Evolutionary conservation across 2,888 invertebrate genomes (phyloP), one percentile per base, ranked within the genome.

Genomic region (Frankliniella fusca): DNA sequence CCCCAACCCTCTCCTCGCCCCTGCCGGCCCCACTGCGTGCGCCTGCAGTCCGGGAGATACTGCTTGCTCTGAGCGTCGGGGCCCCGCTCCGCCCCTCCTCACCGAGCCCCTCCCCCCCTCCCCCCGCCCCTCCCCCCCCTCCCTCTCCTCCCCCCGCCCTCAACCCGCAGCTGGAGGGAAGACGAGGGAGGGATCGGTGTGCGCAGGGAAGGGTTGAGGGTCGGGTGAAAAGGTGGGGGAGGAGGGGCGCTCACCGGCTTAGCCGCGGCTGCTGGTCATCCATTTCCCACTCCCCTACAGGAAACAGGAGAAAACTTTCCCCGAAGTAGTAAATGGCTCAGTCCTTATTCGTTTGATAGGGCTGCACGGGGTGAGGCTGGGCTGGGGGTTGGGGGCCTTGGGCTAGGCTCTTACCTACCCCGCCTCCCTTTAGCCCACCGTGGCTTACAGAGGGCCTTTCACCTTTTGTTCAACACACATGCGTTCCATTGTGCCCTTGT

Each of bases 321-420:
- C 70, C 70, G 70, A 76, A 76, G 70, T 76, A 76, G 70, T 76
- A 76, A 76, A 76, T 76, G 70, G 70, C 70, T 76, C 70, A 76
- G 70, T 76, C 70, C 70, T 76, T 76, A 76, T 76, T 76, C 70
- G 70, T 76, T 76, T 76, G 70, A 76, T 76, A 76, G 70, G 23
- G 70, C 11, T 23, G 70, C n/a, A 23, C n/a, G 70, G 54, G 54
- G 54, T 18, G 54, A 18, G 54, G 12, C 54, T 12, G 54, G 54
- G 54, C 54, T 3, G 61, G 61, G 7, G 0, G 38, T 8, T 54
- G 70, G 65, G 23, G 65, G 65, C 70, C 70, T 70, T 0, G 23
- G 9, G 70, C 23, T 23, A 23, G n/a, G 38, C 38, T 38, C 3
- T 38, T 38, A 38, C 38, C 38, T 5, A 38, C 38, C 38, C 38